Conservation (phyloP, 2,888 invertebrate species). For the Polydrusus pterygomalis region DNA sequence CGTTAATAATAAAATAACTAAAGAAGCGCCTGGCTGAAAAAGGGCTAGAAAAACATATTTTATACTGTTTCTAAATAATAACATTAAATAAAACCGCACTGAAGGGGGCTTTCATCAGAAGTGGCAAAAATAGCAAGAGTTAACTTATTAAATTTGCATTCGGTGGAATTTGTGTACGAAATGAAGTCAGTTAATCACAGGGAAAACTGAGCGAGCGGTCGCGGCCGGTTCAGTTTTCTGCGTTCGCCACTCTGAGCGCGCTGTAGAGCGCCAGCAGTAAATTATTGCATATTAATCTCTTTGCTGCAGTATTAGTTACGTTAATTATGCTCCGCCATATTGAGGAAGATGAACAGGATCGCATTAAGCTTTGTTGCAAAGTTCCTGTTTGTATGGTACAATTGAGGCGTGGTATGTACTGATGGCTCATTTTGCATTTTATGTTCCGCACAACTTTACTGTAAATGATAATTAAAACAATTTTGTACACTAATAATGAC, state of each 20-base stretch:
- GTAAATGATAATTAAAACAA: no score
- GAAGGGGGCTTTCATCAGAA: conserved; percentile 36
- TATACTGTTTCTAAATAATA: neutral
- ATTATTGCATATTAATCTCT: conserved; percentile 74
- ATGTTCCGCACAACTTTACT: no score
- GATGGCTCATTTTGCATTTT: no score
- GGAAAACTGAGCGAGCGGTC: conserved; percentile 65
- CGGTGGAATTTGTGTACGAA: conserved; percentile 72
- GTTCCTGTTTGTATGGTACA: no score
- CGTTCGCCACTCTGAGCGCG: conserved; percentile 65
- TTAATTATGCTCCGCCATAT: conserved; percentile 72
- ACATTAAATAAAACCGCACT: conserved; percentile 12
- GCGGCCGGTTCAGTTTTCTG: conserved; percentile 70
- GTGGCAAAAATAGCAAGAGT: conserved; percentile 49
- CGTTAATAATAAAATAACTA: no score
- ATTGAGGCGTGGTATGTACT: no score
- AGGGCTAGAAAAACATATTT: no score
- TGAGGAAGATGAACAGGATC: conserved; percentile 64
- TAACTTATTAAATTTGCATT: conserved; percentile 73
- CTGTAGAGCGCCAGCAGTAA: conserved; percentile 69
- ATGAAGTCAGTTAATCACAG: conserved; percentile 72
- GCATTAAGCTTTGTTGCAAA: conserved; percentile 48
- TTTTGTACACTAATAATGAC: no score
- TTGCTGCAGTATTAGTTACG: conserved; percentile 73
- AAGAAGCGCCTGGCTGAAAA: no score